A percentile compares a stretch with the other conserved stretches of the same genome.
These are phyloP conservation scores for Chiloscyllium punctatum DNA, from an alignment of 2,797 vertebrate genomes.

Conservation along the genomic window DNA sequence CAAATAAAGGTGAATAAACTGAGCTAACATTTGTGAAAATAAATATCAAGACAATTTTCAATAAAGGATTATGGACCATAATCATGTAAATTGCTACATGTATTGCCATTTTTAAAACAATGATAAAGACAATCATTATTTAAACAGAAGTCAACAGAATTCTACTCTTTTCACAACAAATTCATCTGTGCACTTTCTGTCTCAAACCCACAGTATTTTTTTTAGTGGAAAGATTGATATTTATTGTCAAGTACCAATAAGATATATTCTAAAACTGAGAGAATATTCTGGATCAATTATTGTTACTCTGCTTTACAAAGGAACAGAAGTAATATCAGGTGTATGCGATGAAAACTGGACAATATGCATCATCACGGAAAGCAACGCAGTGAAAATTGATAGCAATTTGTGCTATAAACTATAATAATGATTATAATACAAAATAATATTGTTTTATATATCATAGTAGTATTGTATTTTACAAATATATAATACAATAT, in stretches of 20 bases:
- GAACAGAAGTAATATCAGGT: background rate
- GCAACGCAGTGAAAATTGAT: background rate
- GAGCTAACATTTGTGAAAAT: background rate
- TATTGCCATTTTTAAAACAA: background rate
- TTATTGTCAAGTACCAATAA: background rate
- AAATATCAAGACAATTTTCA: background rate
- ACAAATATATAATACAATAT: too few relatives aligned
- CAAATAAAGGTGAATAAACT: background rate
- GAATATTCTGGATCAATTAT: background rate
- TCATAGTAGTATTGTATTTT: too few relatives aligned
- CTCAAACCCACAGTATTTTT: background rate
- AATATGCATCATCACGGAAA: too few relatives aligned
- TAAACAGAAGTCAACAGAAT: background rate
- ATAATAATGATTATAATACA: too few relatives aligned
- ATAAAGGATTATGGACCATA: background rate
- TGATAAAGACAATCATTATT: background rate
- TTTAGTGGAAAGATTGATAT: background rate
- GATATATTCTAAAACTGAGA: background rate
- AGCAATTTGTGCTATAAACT: background rate
- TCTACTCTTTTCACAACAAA: background rate
- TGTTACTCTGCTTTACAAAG: background rate
- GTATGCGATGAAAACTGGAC: too few relatives aligned
- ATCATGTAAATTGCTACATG: background rate
- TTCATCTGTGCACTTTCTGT: background rate
- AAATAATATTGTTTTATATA: too few relatives aligned